A percentile compares a stretch with the other conserved stretches of the same genome.
These are phyloP conservation scores for Percina caprodes DNA, from an alignment of 2,113 vertebrate genomes.

Conservation along the genomic window DNA sequence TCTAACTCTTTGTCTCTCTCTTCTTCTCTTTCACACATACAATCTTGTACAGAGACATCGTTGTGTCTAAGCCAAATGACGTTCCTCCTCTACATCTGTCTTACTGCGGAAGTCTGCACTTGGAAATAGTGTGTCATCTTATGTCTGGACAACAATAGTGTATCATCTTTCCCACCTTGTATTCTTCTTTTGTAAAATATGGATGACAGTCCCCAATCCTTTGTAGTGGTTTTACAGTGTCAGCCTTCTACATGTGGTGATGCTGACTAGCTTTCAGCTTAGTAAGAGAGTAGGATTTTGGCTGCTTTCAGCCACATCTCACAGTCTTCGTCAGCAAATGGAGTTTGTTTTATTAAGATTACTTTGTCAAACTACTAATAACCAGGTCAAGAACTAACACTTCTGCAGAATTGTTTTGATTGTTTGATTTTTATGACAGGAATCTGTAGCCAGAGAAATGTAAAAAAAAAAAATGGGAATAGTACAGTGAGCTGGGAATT, in stretches of 20 bases:
- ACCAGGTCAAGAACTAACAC: background rate
- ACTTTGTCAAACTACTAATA: background rate
- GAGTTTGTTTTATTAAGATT: background rate
- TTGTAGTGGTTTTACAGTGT: slow-evolving; percentile 31
- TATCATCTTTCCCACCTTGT: slow-evolving; percentile 34
- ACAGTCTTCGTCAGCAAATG: background rate
- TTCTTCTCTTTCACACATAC: slow-evolving; percentile 27
- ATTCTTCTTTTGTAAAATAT: slow-evolving; percentile 22
- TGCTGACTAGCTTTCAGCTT: slow-evolving; percentile 1
- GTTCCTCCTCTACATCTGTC: slow-evolving; percentile 5
- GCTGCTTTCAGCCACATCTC: background rate
- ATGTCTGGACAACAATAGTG: slow-evolving; percentile 2
- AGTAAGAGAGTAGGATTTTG: background rate
- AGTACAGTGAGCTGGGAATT: background rate
- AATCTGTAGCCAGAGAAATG: background rate
- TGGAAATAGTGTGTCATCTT: slow-evolving; percentile 11
- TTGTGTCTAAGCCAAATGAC: slow-evolving; percentile 6
- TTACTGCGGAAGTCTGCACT: background rate
- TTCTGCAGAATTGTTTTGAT: too few relatives aligned
- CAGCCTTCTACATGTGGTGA: slow-evolving; percentile 28
- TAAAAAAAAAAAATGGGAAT: background rate
- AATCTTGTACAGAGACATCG: slow-evolving; percentile 31
- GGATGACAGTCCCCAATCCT: background rate
- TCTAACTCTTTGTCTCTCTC: slow-evolving; percentile 10
- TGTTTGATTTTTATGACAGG: background rate